Evolutionary conservation across 2,888 invertebrate genomes (phyloP).

Genomic region (Drosophila lacicola): DNA sequence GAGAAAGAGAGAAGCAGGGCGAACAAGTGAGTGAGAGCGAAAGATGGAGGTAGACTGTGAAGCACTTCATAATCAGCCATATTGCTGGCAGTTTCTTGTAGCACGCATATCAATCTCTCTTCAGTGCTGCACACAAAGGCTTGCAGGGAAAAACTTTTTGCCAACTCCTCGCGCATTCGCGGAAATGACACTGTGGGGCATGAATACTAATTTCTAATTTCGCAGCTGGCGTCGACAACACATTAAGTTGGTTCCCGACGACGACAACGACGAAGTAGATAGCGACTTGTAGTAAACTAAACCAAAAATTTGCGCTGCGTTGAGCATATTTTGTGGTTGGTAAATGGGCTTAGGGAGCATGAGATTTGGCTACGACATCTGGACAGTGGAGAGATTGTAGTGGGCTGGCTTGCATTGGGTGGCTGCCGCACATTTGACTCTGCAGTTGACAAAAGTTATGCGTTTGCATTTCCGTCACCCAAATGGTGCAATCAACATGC

Average conservation of each 20-base stretch:
- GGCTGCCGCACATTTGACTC: constrained; percentile 29
- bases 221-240: constrained; percentile 72
- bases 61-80: constrained; percentile 69
- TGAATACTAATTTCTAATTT: constrained; percentile 84
- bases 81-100: constrained; percentile 58
- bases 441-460: constrained; percentile 71
- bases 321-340: constrained; percentile 69
- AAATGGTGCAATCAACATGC: constrained; percentile 45
- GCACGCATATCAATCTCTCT: constrained; percentile 60
- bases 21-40: too few relatives aligned
- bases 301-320: constrained; percentile 67
- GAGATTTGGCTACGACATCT: constrained; percentile 43
- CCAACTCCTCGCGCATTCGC: constrained; percentile 69
- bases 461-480: constrained; percentile 72
- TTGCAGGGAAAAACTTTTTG: constrained; percentile 53
- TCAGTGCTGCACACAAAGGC: constrained; percentile 48
- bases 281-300: constrained; percentile 64
- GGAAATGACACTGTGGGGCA: constrained; percentile 84
- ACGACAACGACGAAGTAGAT: constrained; percentile 21
- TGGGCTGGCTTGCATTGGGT: not conserved
- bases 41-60: constrained; percentile 27
- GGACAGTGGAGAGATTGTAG: constrained; percentile 31
- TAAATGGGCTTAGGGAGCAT: constrained; percentile 49
- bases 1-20: not conserved
- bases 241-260: constrained; percentile 64